Percentiles rank a stretch among this genome's conserved stretches.
Evolutionary conservation across 2,797 vertebrate genomes (phyloP).

Genomic region (Sandelia bainsii): DNA sequence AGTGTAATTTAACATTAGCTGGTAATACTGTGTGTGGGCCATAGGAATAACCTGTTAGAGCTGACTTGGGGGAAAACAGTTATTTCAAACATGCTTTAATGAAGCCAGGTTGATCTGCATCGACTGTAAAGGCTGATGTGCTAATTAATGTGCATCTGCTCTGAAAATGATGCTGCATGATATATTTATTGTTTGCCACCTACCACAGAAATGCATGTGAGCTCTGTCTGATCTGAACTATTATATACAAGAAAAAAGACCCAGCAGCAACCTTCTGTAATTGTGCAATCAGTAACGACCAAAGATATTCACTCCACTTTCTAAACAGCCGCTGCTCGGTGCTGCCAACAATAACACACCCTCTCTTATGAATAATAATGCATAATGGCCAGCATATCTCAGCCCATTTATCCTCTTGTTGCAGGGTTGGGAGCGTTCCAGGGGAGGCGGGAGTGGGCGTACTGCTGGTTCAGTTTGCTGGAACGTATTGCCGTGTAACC

Average conservation of each 20-base stretch:
- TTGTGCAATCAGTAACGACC: conserved; percentile 69
- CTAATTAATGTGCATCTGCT: not conserved
- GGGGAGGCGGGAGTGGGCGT: conserved; percentile 56
- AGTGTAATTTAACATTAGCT: conserved; percentile 55
- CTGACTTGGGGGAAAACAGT: conserved; percentile 39
- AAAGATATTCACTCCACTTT: conserved; percentile 51
- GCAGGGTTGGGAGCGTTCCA: conserved; percentile 61
- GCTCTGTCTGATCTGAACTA: conserved; percentile 21
- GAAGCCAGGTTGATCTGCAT: not conserved
- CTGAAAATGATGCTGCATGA: not conserved
- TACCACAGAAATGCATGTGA: conserved; percentile 7
- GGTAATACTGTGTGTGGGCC: conserved; percentile 50
- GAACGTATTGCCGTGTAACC: conserved; percentile 41
- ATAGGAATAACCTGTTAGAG: conserved; percentile 42
- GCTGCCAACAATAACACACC: conserved; percentile 76
- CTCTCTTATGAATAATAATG: conserved; percentile 74
- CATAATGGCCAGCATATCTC: conserved; percentile 70
- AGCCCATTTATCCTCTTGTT: conserved; percentile 68
- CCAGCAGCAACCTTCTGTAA: conserved; percentile 57
- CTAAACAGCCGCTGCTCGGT: conserved; percentile 47
- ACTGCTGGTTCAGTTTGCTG: conserved; percentile 42
- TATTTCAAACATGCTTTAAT: conserved; percentile 21
- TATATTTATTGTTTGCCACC: conserved; percentile 1
- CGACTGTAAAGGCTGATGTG: not conserved
- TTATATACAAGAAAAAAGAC: conserved; percentile 36